phyloP scores from a whole-genome alignment of 1,140 invertebrate species.

The Hylaeus volcanicus region DNA sequence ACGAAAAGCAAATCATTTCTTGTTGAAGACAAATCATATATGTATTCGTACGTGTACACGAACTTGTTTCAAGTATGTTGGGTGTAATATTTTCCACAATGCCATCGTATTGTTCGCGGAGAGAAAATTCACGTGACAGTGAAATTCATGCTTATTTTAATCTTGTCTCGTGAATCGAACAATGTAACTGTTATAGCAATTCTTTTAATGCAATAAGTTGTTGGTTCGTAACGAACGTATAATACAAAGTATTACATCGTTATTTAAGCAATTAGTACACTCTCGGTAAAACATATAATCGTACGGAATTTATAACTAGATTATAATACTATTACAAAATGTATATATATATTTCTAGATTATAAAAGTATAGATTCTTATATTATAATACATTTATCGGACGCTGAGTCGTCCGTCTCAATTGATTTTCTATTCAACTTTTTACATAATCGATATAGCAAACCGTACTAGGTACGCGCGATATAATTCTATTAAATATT shows the following conservation, averaged over 20 bases:
- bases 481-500: slow-evolving; percentile 9
- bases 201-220: neutral
- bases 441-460: slow-evolving; percentile 28
- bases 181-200: neutral
- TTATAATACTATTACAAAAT: slow-evolving; percentile 17
- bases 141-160: neutral
- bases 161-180: neutral
- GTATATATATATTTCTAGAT: slow-evolving; percentile 29
- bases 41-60: neutral
- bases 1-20: neutral
- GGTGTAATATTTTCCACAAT: slow-evolving; percentile 12
- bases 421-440: slow-evolving; percentile 54
- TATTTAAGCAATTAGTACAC: neutral
- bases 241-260: slow-evolving; percentile 39
- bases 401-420: neutral
- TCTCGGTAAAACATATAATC: slow-evolving; percentile 10
- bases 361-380: slow-evolving; percentile 17
- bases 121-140: neutral
- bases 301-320: slow-evolving; percentile 28
- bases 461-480: neutral
- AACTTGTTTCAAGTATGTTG: neutral
- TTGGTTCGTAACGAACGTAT: slow-evolving; percentile 8
- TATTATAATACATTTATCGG: neutral
- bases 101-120: neutral
- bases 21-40: neutral